Percentiles rank a stretch among this genome's conserved stretches.
Evolutionary conservation across 2,888 invertebrate species (phyloP).

Genomic region (Acanthosepion esculentum): DNA sequence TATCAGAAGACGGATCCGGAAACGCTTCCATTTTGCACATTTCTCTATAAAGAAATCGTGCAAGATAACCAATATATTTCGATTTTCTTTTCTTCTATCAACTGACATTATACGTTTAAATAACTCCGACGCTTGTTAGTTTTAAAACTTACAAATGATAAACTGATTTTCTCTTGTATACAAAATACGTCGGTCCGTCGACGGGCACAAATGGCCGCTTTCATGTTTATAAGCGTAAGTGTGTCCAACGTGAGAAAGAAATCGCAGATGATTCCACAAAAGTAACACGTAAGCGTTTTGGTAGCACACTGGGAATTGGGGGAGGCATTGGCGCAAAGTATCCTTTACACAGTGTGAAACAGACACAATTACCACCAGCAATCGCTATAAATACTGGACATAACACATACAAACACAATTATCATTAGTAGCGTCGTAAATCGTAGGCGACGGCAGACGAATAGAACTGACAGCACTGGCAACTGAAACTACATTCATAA

Average conservation of each 20-base stretch:
- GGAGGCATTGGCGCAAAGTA: neutral
- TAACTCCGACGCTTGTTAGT: neutral
- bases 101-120: too few species aligned
- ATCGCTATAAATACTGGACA: neutral
- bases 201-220: neutral
- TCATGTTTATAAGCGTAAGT: neutral
- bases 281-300: neutral
- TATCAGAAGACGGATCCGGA: too few species aligned
- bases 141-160: neutral
- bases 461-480: neutral
- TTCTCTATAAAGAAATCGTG: too few species aligned
- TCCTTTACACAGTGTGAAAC: neutral
- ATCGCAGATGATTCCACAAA: neutral
- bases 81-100: neutral
- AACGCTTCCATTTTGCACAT: too few species aligned
- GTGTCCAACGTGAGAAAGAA: neutral
- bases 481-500: conserved; percentile 13
- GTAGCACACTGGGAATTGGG: neutral
- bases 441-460: neutral
- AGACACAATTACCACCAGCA: neutral
- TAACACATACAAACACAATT: conserved; percentile 33
- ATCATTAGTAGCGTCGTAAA: neutral
- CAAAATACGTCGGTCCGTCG: neutral
- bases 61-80: neutral
- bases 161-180: neutral